Percentiles rank a stretch among this genome's conserved stretches.
These are phyloP conservation scores for Macropodus opercularis DNA, from an alignment of 2,797 vertebrate species.

Conservation along the genomic window DNA sequence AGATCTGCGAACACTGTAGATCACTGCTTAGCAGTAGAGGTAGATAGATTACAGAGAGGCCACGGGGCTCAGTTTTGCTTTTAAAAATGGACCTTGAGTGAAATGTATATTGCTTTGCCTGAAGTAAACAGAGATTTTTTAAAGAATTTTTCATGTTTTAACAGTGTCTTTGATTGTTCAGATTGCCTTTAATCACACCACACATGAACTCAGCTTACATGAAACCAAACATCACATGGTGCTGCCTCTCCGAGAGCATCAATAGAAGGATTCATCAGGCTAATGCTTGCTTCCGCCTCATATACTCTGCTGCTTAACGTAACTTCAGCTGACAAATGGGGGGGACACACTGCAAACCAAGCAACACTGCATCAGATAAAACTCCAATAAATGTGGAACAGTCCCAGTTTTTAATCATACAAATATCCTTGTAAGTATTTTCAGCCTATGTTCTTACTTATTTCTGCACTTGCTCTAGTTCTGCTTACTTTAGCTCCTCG, in stretches of 20 bases:
- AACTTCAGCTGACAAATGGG: background rate
- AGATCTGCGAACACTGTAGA: slow-evolving; percentile 22
- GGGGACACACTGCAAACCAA: background rate
- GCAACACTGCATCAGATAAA: background rate
- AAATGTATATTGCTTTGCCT: background rate
- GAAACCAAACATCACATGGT: background rate
- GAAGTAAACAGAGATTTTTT: background rate
- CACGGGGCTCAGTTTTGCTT: background rate
- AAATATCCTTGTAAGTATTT: slow-evolving; percentile 8
- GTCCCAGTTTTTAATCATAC: background rate
- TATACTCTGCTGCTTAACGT: background rate
- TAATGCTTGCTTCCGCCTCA: background rate
- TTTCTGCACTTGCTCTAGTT: background rate
- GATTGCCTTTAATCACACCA: background rate
- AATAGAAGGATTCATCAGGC: background rate
- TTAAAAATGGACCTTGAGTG: background rate
- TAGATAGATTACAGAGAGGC: background rate
- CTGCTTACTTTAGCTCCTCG: background rate
- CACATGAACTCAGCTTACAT: background rate
- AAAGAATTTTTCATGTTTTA: background rate
- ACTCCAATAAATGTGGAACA: background rate
- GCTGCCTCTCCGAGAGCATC: background rate
- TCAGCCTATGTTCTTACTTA: slow-evolving; percentile 11
- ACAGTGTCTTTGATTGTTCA: background rate
- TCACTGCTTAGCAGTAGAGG: slow-evolving; percentile 10